phyloP scores from a whole-genome alignment of 2,888 invertebrate species.

The Drosophila paramelanica region DNA sequence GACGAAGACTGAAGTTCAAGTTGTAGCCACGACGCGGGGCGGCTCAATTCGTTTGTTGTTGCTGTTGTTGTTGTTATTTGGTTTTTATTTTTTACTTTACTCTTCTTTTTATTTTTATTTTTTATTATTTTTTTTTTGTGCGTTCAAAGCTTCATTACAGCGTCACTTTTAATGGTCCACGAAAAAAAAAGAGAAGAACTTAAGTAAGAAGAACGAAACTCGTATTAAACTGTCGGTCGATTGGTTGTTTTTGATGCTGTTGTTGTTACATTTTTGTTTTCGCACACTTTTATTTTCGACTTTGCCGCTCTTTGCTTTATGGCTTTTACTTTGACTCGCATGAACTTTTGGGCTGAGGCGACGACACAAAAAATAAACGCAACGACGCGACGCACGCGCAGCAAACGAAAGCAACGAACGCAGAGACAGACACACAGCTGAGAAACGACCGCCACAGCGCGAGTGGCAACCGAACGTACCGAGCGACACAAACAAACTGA shows the following conservation, averaged over 20 bases:
- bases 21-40: constrained; percentile 51
- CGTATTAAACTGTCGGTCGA: constrained; percentile 64
- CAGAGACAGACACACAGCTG: constrained; percentile 22
- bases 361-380: constrained; percentile 54
- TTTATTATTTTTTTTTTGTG: constrained; percentile 44
- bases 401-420: constrained; percentile 39
- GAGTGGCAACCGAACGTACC: constrained; percentile 58
- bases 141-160: constrained; percentile 70
- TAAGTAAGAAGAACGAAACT: constrained; percentile 58
- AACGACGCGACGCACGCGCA: constrained; percentile 52
- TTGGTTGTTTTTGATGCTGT: constrained; percentile 40
- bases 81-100: constrained; percentile 24
- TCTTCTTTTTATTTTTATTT: not conserved
- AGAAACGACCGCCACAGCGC: constrained; percentile 27
- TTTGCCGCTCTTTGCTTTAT: constrained; percentile 63
- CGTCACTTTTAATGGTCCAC: constrained; percentile 76
- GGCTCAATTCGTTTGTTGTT: constrained; percentile 60
- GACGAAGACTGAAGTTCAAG: constrained; percentile 60
- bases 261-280: constrained; percentile 61
- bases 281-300: constrained; percentile 70
- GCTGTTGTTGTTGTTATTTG: constrained; percentile 27
- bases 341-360: constrained; percentile 57
- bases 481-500: constrained; percentile 65
- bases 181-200: constrained; percentile 42
- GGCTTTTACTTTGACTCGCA: constrained; percentile 63